Evolutionary conservation across 2,888 invertebrate species (phyloP), one percentile per base, ranked within the genome.

Genomic region (Orthosia gracilis): DNA sequence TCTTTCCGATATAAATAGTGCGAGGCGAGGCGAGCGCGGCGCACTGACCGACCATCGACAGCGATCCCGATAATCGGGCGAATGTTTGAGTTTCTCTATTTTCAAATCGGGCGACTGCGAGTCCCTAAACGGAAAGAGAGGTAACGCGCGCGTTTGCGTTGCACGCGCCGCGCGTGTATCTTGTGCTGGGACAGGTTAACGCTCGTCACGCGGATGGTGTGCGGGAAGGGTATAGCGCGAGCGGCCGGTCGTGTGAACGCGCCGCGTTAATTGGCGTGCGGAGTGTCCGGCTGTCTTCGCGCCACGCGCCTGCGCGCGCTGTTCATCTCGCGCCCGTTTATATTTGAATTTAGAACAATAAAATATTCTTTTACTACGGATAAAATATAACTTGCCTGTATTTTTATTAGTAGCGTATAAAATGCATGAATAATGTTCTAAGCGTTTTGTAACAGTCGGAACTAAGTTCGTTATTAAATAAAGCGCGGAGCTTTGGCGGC

Each of bases 61-160:
- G 94, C 94, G 93, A 94, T 94, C 94, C 94, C 94, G 94, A 95
- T 95, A 91, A 96, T 95, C 95, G 93, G 93, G 91, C 93, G 93
- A 94, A 94, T 94, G 94, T 94, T 94, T 94, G 92, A 94, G 94
- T 95, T 95, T 95, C 95, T 96, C 96, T 96, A 96, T 96, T 96
- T 96, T 95, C 95, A 95, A 95, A 95, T 95, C 93, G 91, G 90
- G 89, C 85, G 87, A 85, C 83, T 85, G 90, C 88, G 88, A 93
- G 93, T 93, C 93, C 78, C 85, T 90, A 83, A 78, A 87, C 74
- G 66, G 75, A 81, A 83, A 84, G 67, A 78, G 84, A 78, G 77
- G 83, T 78, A 92, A 93, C 93, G 91, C 84, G 91, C 84, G 87
- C 91, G 91, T 93, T 92, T 88, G 81, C 92, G 94, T 93, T 92